These are phyloP conservation scores for Sprattus sprattus DNA, from an alignment of 2,113 vertebrate genomes.

Conservation along the genomic window DNA sequence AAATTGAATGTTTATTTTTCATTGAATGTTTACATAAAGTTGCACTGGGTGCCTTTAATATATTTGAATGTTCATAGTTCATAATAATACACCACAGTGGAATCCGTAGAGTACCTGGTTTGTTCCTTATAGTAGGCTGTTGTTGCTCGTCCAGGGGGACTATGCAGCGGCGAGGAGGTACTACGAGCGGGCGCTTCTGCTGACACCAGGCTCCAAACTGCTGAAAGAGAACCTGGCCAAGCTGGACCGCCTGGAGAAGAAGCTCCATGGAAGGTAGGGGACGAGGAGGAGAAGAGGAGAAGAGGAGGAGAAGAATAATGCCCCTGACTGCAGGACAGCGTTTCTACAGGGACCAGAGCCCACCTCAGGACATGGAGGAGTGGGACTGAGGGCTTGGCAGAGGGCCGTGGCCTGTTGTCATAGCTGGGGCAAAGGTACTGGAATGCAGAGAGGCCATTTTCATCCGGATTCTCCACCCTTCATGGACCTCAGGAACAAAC, in stretches of 20 bases:
- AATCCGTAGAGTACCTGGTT: not conserved
- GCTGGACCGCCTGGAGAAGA: conserved; percentile 88
- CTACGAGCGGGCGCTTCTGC: conserved; percentile 85
- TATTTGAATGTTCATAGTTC: not conserved
- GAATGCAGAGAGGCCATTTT: not conserved
- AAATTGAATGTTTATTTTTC: too few relatives aligned
- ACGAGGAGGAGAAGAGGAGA: not conserved
- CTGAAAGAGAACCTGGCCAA: conserved; percentile 94
- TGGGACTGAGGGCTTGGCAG: not conserved
- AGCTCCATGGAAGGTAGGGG: conserved; percentile 66
- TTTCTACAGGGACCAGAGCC: not conserved
- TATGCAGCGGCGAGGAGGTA: conserved; percentile 85
- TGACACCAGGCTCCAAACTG: conserved; percentile 88
- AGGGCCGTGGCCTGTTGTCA: too few relatives aligned
- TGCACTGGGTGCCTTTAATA: too few relatives aligned
- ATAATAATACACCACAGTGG: not conserved
- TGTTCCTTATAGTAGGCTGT: not conserved
- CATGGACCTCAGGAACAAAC: conserved; percentile 11
- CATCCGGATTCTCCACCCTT: not conserved
- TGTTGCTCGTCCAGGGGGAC: conserved; percentile 78
- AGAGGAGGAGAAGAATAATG: not conserved
- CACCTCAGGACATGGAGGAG: not conserved
- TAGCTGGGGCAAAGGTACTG: not conserved
- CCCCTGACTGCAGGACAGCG: not conserved
- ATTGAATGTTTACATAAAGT: too few relatives aligned